Base-by-base conservation (phyloP, 2,797 vertebrate genomes). In the Gastrophryne carolinensis region DNA sequence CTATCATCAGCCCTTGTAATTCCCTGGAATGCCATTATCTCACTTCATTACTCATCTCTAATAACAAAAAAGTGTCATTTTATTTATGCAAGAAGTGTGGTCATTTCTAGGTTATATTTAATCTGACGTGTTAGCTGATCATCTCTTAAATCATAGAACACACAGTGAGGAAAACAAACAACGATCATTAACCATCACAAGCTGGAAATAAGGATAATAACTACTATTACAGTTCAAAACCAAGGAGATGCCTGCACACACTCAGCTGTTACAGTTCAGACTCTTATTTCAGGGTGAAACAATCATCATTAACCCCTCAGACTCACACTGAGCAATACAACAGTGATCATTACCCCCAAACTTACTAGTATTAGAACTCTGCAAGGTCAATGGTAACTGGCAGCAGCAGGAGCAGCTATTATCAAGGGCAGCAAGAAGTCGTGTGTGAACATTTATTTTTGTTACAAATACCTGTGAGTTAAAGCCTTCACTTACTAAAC, bases 241-340 rank as follows among this genome's bases (percentile, higher is more conserved):
- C 9, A 13, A 4, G 29, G 30, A 29, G 56, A 21, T n/a, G 57
- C 8, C 17, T 11, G 21, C 21, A 24, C 49, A 52, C n/a, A 29
- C 32, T 34, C 30, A 35, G 49, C 19, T 21, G 49, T 44, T n/a
- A 44, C 39, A 13, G 15, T 44, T 44, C 13, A 15, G 39, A n/a
- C 15, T 17, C 39, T 44, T 44, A 44, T 44, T 39, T 27, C 21
- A 21, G 23, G 19, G 56, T 17, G 15, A 13, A 37, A 17, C 35
- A 10, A 64, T 17, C 63, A 66, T 26, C 47, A 66, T 66, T 66
- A 66, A 66, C 44, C 63, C 47, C 39, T 64, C 26, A 8, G 61
- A 2, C 37, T 10, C 54, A 30, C 26, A 37, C 35, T 27, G 58
- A 4, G 58, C 39, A 23, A 8, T 5, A 5, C 41, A 17, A 50